Evolutionary conservation across 1,140 invertebrate species (phyloP).

Genomic region (Bombyx mori): DNA sequence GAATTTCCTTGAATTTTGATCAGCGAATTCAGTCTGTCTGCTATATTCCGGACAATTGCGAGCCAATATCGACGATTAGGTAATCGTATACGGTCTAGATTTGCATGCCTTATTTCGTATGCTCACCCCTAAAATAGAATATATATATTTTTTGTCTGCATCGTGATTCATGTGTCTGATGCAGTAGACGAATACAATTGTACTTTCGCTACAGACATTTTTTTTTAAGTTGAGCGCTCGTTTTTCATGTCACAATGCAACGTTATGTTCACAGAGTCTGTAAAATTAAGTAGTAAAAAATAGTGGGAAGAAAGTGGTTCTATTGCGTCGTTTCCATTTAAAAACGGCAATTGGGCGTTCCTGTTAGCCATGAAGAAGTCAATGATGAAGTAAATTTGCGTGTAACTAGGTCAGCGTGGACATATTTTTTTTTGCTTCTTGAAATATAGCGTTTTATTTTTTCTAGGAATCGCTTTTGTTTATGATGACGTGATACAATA

Average conservation of each 20-base stretch:
- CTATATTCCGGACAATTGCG: constrained; percentile 22
- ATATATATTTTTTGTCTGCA: constrained; percentile 45
- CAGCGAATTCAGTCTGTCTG: constrained; percentile 44
- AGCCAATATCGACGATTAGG: constrained; percentile 16
- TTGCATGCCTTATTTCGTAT: constrained; percentile 16
- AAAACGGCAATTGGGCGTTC: constrained; percentile 6
- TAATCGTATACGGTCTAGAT: constrained; percentile 14
- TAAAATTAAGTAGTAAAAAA: constrained; percentile 7
- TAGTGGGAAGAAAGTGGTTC: constrained; percentile 3
- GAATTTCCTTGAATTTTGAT: constrained; percentile 69
- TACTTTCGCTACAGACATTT: constrained; percentile 18
- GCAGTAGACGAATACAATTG: constrained; percentile 56
- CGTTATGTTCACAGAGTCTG: constrained; percentile 5
- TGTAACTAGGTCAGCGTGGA: constrained; percentile 7
- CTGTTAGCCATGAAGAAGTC: constrained; percentile 8
- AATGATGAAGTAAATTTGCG: constrained; percentile 1
- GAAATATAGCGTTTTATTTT: too few relatives aligned
- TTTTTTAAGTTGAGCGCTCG: constrained; percentile 21
- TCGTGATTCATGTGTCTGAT: constrained; percentile 64
- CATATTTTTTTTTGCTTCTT: not conserved
- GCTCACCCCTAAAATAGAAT: constrained; percentile 46
- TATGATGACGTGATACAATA: too few relatives aligned
- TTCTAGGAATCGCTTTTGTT: too few relatives aligned
- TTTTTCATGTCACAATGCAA: constrained; percentile 21
- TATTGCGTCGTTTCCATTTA: constrained; percentile 6